A percentile compares a stretch with the other conserved stretches of the same genome.
Conservation (phyloP, 1,140 invertebrate genomes). For the Zaprionus ornatus region DNA sequence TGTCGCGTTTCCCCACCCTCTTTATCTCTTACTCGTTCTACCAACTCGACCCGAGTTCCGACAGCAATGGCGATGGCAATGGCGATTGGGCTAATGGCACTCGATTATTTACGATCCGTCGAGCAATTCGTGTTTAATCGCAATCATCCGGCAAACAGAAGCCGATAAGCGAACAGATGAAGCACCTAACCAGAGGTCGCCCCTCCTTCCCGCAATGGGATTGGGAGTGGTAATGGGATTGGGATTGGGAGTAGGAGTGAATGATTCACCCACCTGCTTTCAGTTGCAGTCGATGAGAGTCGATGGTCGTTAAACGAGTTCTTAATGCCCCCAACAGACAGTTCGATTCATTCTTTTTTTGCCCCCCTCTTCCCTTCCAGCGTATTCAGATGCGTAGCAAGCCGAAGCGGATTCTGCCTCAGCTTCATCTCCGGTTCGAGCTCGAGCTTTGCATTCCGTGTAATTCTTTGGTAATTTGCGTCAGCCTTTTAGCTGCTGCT, state of each 20-base stretch:
- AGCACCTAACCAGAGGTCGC: slow-evolving; percentile 30
- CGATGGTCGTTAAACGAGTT: slow-evolving; percentile 56
- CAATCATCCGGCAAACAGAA: slow-evolving; percentile 54
- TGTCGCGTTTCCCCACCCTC: slow-evolving; percentile 2
- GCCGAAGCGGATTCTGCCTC: background rate
- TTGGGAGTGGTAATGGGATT: background rate
- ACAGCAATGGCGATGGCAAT: slow-evolving; percentile 6
- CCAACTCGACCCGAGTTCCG: background rate
- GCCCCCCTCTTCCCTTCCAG: background rate
- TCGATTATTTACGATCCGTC: slow-evolving; percentile 66
- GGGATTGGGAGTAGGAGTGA: background rate
- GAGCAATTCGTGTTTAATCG: slow-evolving; percentile 62
- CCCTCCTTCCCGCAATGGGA: background rate
- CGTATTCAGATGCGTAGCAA: slow-evolving; percentile 26
- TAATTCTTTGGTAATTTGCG: slow-evolving; percentile 65
- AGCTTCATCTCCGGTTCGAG: background rate
- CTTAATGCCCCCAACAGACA: slow-evolving; percentile 50
- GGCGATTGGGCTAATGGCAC: slow-evolving; percentile 56
- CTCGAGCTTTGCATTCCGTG: slow-evolving; percentile 39
- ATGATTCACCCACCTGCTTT: slow-evolving; percentile 16
- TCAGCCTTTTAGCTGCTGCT: slow-evolving; percentile 39
- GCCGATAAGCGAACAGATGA: slow-evolving; percentile 52
- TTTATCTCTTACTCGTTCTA: background rate
- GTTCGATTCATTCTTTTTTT: slow-evolving; percentile 23
- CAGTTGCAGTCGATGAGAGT: slow-evolving; percentile 5